Conservation (phyloP, 1,140 invertebrate species). For the Drosophila teissieri region DNA sequence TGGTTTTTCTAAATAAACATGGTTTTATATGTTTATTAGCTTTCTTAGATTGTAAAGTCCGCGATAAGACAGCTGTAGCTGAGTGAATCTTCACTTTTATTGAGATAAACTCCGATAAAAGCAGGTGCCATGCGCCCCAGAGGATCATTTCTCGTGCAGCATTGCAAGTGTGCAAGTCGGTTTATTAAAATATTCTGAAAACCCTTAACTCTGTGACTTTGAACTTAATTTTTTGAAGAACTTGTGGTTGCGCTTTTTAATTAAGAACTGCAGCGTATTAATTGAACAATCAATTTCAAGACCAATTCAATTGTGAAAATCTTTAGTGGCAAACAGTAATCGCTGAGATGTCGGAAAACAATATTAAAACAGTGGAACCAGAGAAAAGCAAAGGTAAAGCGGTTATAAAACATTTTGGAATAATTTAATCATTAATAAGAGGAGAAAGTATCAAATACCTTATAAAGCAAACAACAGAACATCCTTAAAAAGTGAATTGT, state of each 20-base stretch:
- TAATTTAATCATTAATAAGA: no score
- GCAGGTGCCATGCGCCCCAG: slow-evolving; percentile 7
- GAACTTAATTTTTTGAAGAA: slow-evolving; percentile 16
- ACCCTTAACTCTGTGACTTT: slow-evolving; percentile 6
- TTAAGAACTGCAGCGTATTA: slow-evolving; percentile 26
- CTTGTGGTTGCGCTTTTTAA: slow-evolving; percentile 29
- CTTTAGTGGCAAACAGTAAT: slow-evolving; percentile 5
- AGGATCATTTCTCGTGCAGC: slow-evolving; percentile 37
- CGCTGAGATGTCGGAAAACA: slow-evolving; percentile 40
- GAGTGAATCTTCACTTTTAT: slow-evolving; percentile 38
- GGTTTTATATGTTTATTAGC: slow-evolving; percentile 39
- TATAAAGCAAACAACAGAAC: not conserved
- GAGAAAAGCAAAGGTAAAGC: slow-evolving; percentile 56
- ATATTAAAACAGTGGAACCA: slow-evolving; percentile 25
- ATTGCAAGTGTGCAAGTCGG: slow-evolving; percentile 29
- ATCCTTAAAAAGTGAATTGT: no score
- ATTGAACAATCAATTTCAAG: slow-evolving; percentile 50
- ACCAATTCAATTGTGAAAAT: slow-evolving; percentile 22
- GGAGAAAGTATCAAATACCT: not conserved
- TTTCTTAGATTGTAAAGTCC: slow-evolving; percentile 33
- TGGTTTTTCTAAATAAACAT: slow-evolving; percentile 29
- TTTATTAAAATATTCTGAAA: slow-evolving; percentile 5
- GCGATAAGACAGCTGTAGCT: slow-evolving; percentile 38
- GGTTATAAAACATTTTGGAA: not conserved
- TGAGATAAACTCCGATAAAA: slow-evolving; percentile 36